A percentile compares a stretch with the other conserved stretches of the same genome.
These are phyloP conservation scores for Ictalurus furcatus DNA, from an alignment of 2,113 vertebrate genomes.

Conservation along the genomic window DNA sequence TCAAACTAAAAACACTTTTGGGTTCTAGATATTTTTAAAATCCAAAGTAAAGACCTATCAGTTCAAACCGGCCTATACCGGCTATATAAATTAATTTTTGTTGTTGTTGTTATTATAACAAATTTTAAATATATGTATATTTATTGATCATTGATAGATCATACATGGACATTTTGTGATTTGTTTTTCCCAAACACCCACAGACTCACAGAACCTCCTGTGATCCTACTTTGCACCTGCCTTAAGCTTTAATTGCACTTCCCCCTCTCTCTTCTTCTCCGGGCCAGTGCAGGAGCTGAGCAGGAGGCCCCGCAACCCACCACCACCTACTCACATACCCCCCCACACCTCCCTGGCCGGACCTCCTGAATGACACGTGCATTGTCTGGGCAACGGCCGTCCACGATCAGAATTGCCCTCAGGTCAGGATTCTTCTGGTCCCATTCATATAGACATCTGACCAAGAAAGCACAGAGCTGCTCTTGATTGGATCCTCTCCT, in stretches of 20 bases:
- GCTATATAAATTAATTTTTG: background rate
- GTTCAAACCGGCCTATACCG: background rate
- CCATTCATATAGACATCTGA: constrained; percentile 38
- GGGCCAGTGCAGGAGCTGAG: constrained; percentile 70
- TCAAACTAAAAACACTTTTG: background rate
- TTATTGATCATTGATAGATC: background rate
- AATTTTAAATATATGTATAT: background rate
- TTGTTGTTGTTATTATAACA: background rate
- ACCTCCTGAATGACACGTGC: constrained; percentile 76
- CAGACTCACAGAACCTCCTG: constrained; percentile 55
- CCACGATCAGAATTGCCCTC: constrained; percentile 59
- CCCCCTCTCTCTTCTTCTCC: background rate
- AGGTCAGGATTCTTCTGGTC: constrained; percentile 61
- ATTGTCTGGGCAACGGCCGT: constrained; percentile 71
- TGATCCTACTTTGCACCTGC: constrained; percentile 74
- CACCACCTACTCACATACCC: too few species aligned
- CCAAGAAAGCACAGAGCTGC: constrained; percentile 55
- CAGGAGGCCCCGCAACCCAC: constrained; percentile 63
- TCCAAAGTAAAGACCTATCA: background rate
- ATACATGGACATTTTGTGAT: background rate
- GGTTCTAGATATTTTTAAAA: background rate
- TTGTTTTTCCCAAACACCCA: constrained; percentile 32
- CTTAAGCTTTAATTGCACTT: constrained; percentile 61
- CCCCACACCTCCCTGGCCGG: constrained; percentile 7
- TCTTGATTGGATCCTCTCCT: constrained; percentile 66